Conservation (phyloP, 2,888 invertebrate genomes). For the Oeneis ivallda region DNA sequence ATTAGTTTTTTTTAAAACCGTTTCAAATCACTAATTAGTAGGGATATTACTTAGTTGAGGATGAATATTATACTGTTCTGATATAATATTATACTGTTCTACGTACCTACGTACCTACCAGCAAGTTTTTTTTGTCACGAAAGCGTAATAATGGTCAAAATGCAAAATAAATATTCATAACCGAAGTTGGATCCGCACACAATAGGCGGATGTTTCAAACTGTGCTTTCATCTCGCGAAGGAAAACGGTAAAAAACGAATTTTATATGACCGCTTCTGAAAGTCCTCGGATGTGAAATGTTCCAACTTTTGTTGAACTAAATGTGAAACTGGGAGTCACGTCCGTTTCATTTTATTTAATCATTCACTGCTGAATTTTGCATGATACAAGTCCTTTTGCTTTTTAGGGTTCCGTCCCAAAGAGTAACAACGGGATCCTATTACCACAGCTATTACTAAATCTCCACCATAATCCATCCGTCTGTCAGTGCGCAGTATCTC, state of each 20-base stretch:
- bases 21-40: no score
- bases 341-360: constrained; percentile 4
- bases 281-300: constrained; percentile 15
- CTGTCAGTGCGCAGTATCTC: no score
- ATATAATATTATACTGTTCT: no score
- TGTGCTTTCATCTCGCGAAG: constrained; percentile 10
- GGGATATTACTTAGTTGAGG: no score
- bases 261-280: constrained; percentile 12
- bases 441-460: no score
- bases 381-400: neutral
- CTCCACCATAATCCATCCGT: no score
- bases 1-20: no score
- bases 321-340: constrained; percentile 6
- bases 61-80: no score
- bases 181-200: neutral
- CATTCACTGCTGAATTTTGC: neutral
- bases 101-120: no score
- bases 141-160: no score
- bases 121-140: no score
- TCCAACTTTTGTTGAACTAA: constrained; percentile 14
- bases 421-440: no score
- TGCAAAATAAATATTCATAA: constrained; percentile 8
- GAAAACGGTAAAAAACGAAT: constrained; percentile 13
- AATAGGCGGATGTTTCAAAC: constrained; percentile 13
- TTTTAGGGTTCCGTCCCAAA: neutral